Base-by-base conservation (phyloP, 2,113 vertebrate species). In the Ceuthmochares aereus region DNA sequence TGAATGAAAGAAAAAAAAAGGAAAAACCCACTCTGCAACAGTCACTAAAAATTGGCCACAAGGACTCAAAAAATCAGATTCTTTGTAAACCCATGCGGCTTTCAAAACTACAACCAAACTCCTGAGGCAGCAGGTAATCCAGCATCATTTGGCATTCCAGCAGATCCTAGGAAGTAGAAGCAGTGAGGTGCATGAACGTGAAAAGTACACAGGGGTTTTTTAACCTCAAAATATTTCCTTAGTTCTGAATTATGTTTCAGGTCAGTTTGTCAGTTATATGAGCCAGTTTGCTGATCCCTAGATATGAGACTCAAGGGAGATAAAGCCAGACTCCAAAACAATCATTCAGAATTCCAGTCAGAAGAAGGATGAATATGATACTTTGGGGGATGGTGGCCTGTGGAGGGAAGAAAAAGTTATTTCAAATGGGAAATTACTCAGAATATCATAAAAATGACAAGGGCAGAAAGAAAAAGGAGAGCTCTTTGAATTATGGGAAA, bases 301-400 rank as follows among this genome's bases (percentile, higher is more conserved):
- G 91, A 93, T 95, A 97, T 85, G 96, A 87, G 83, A 54, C 96
- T 97, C 95, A 5, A 40, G 95, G 91, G 96, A 95, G 74, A 87
- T 87, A 94, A 84, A 97, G 62, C 58, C 84, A 95, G 94, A 96
- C 94, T 96, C 94, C 96, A 94, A 94, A 96, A 79, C 67, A 93
- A 97, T 94, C 74, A 95, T 91, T 94, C 91, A 95, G 96, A 95
- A 96, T 81, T 75, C 68, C 86, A 92, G 93, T 95, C 84, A 90
- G 90, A 90, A 95, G 87, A 93, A 92, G 81, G 54, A 84, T 68
- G 80, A 95, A 95, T 89, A 95, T 95, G 95, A 96, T 96, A 95
- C 95, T 96, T 94, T 32, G 82, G 91, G 89, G 95, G 84, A 93
- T 94, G 81, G 77, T 75, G 54, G 84, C 81, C 93, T 91, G 77